These are phyloP conservation scores for Apodemia mormo DNA, from an alignment of 2,888 invertebrate species.

Conservation along the genomic window DNA sequence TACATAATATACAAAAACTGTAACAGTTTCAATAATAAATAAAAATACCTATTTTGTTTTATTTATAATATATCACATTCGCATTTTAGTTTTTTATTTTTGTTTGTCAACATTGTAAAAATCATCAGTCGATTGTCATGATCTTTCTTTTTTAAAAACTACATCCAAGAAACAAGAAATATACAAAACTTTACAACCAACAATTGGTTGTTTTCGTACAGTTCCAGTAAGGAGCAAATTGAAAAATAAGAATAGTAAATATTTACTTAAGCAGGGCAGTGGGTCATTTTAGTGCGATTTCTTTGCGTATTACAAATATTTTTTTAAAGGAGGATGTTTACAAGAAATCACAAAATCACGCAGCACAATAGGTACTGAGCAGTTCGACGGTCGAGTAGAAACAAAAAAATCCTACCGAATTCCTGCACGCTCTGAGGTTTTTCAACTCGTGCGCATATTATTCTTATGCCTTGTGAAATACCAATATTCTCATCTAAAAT, in stretches of 20 bases:
- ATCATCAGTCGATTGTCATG: neutral
- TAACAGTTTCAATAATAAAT: too few relatives aligned
- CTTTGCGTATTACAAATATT: slow-evolving; percentile 5
- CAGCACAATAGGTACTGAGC: slow-evolving; percentile 39
- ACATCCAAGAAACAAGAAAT: neutral
- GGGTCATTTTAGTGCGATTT: slow-evolving; percentile 10
- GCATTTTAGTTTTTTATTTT: too few relatives aligned
- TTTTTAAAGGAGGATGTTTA: slow-evolving; percentile 22
- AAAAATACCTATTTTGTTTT: too few relatives aligned
- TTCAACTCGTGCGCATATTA: slow-evolving; percentile 48
- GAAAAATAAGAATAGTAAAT: neutral
- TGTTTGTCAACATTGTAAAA: too few relatives aligned
- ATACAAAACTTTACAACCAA: neutral
- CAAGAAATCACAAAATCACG: slow-evolving; percentile 26
- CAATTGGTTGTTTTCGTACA: neutral
- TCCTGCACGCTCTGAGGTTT: slow-evolving; percentile 60
- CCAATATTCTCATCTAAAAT: slow-evolving; percentile 13
- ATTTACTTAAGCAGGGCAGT: neutral
- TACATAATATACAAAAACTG: too few relatives aligned
- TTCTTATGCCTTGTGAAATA: slow-evolving; percentile 10
- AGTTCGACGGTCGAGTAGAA: slow-evolving; percentile 43
- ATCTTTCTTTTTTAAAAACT: neutral
- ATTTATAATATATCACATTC: too few relatives aligned
- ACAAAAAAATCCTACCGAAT: slow-evolving; percentile 50
- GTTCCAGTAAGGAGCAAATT: neutral